phyloP scores from a whole-genome alignment of 2,888 invertebrate genomes.

The Ennomos fuscantarius region DNA sequence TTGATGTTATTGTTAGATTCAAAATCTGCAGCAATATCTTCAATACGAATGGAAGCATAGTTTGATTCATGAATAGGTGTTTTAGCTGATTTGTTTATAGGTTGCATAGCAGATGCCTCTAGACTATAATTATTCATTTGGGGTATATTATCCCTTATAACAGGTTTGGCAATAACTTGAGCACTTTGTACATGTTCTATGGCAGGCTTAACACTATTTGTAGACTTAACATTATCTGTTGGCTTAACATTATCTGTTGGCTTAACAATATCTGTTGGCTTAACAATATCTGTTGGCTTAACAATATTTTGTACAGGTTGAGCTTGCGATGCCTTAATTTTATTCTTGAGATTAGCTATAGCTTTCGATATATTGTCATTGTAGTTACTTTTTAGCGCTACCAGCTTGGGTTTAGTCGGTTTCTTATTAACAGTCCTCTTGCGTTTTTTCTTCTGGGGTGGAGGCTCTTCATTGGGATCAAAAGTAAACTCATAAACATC shows the following conservation, averaged over 20 bases:
- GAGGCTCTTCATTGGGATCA: constrained; percentile 76
- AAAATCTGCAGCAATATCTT: constrained; percentile 74
- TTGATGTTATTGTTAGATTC: constrained; percentile 61
- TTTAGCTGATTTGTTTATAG: constrained; percentile 31
- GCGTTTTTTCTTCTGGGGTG: constrained; percentile 70
- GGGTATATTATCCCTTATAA: constrained; percentile 5
- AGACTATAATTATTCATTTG: constrained; percentile 14
- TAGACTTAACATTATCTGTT: constrained; percentile 18
- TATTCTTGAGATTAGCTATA: constrained; percentile 60
- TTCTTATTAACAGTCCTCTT: constrained; percentile 60
- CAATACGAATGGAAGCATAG: constrained; percentile 63
- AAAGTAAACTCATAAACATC: constrained; percentile 80
- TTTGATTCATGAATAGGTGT: constrained; percentile 42
- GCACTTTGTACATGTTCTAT: constrained; percentile 16
- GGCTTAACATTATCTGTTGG: constrained; percentile 17
- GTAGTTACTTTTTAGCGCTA: constrained; percentile 63
- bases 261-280: constrained; percentile 16
- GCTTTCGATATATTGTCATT: constrained; percentile 70
- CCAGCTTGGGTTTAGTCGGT: constrained; percentile 58
- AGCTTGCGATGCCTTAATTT: constrained; percentile 43
- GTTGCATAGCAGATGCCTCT: constrained; percentile 15
- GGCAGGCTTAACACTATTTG: constrained; percentile 13
- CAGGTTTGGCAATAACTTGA: constrained; percentile 2
- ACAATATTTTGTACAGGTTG: constrained; percentile 19
- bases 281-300: constrained; percentile 18